Percentiles rank a stretch among this genome's conserved stretches.
These are phyloP conservation scores for Agrilus cyanescens DNA, from an alignment of 2,888 invertebrate genomes.

Conservation along the genomic window DNA sequence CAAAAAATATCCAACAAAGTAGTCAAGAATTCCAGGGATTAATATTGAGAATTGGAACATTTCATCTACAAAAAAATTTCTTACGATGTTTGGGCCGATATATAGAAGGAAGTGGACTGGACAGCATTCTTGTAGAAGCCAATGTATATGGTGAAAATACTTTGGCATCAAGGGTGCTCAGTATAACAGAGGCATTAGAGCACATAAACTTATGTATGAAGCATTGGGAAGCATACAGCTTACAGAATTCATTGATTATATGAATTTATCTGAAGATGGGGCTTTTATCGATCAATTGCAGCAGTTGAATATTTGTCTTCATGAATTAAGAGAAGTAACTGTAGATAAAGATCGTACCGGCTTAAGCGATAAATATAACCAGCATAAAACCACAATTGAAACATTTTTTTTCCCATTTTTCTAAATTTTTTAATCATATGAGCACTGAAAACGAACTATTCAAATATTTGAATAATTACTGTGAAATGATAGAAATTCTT, in stretches of 20 bases:
- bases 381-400: too few species aligned
- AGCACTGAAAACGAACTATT: conserved; percentile 13
- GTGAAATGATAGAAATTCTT: conserved; percentile 17
- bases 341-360: conserved; percentile 9
- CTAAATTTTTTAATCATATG: conserved; percentile 4
- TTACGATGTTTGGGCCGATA: conserved; percentile 19
- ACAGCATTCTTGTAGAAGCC: conserved; percentile 17
- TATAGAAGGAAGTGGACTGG: conserved; percentile 17
- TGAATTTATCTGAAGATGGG: conserved; percentile 4
- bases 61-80: conserved; percentile 20
- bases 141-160: conserved; percentile 17
- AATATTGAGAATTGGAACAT: conserved; percentile 17
- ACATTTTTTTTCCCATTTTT: too few species aligned
- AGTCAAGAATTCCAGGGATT: conserved; percentile 15
- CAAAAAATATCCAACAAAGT: conserved; percentile 16
- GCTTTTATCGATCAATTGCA: too few species aligned
- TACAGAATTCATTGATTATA: conserved; percentile 13
- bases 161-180: conserved; percentile 16
- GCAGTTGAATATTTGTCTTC: conserved; percentile 6
- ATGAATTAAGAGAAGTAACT: conserved; percentile 4
- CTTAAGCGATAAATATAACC: too few species aligned
- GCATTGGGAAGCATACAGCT: too few species aligned
- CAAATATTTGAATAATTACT: conserved; percentile 15
- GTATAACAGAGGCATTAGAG: conserved; percentile 17
- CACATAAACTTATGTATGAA: conserved; percentile 15